Evolutionary conservation across 2,113 vertebrate species (phyloP), one percentile per base, ranked within the genome.

Genomic region (Hemiprocne comata): DNA sequence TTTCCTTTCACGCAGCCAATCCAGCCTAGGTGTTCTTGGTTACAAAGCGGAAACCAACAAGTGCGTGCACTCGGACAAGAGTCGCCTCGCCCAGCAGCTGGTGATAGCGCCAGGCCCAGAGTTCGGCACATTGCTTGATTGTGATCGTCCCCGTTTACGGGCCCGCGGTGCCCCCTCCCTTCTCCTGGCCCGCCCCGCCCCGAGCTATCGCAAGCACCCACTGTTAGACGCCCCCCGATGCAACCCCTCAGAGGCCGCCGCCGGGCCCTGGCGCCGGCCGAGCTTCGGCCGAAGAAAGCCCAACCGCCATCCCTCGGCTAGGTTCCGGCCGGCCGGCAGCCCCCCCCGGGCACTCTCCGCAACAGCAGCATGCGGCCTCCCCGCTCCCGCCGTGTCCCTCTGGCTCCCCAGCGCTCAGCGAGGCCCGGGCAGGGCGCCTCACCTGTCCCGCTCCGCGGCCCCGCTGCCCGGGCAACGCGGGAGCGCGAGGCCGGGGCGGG

Each of bases 1-100:
- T 54, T 15, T 2, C 18, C 20, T 4, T 16, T 20, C 46, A 2
- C 1, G 2, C 21, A 8, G 4, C 42, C 3, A 10, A 7, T 6
- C 6, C 2, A 51, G 31, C 25, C 25, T 11, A 38, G 9, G 21
- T 8, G 2, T 28, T 1, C 3, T 24, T 2, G 11, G 31, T 14
- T 6, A 7, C 51, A 8, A 4, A 17, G n/a, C 38, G 5, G 13
- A 53, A 40, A 8, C 72, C 38, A 3, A 3, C 29, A 4, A 1
- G 28, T 1, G 2, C 1, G 9, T 1, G 13, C 66, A 4, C 2
- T 7, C 40, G 18, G 40, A 1, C 1, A 3, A 2, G n/a, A n/a
- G n/a, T n/a, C n/a, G 11, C 1, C 6, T 0, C 4, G 34, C 34
- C 53, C 1, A 4, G 66, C 66, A 16, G 19, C 10, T 2, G 48